A percentile compares a stretch with the other conserved stretches of the same genome.
phyloP scores from a whole-genome alignment of 23 tunicate species.

The Halocynthia aurantium region DNA sequence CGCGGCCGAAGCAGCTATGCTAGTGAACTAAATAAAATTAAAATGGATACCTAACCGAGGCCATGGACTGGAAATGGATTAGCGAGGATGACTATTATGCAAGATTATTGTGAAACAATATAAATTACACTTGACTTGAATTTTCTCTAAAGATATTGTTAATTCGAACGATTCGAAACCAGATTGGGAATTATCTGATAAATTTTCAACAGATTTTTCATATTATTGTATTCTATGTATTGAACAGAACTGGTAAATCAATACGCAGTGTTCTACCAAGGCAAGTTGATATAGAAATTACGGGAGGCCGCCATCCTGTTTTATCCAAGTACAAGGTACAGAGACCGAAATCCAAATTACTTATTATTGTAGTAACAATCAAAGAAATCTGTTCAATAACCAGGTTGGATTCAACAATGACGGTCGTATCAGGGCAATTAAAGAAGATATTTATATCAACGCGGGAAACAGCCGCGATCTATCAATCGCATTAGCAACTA shows the following conservation, averaged over 20 bases:
- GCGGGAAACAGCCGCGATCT: constrained; percentile 66
- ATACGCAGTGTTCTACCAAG: constrained; percentile 72
- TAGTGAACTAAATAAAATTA: no score
- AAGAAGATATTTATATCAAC: constrained; percentile 43
- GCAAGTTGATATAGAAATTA: constrained; percentile 73
- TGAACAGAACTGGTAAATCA: constrained; percentile 54
- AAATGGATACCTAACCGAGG: no score
- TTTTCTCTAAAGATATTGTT: no score
- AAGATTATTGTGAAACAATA: no score
- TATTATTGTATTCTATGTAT: no score
- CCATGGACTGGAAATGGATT: no score
- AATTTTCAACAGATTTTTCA: no score
- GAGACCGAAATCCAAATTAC: not conserved
- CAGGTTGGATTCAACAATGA: constrained; percentile 77
- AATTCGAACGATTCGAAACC: no score
- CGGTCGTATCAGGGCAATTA: constrained; percentile 53
- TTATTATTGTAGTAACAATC: not conserved
- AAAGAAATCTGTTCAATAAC: not conserved
- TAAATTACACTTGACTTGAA: no score
- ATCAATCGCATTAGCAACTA: constrained; percentile 33
- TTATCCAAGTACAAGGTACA: constrained; percentile 62
- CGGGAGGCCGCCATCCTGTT: constrained; percentile 79
- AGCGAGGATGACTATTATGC: no score
- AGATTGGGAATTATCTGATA: no score
- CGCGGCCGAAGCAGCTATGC: no score